Conservation (phyloP, 2,113 vertebrate species). For the Caranx melampygus region DNA sequence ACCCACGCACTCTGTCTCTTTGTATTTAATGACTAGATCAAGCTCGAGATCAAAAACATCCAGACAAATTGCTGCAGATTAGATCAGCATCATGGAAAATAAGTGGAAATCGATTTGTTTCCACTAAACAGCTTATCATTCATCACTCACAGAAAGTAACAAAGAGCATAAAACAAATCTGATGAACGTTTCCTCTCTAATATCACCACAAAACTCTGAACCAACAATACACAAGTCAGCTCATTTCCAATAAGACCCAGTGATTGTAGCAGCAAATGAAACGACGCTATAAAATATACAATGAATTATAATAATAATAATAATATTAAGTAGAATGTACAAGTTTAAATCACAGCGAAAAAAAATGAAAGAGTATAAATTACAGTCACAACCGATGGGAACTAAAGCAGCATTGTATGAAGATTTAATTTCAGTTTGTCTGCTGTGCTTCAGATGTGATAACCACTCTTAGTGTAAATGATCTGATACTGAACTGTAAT, state of each 20-base stretch:
- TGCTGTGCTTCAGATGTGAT: too few species aligned
- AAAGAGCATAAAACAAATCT: neutral
- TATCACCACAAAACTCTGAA: constrained; percentile 1
- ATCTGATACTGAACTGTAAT: too few species aligned
- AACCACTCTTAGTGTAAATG: neutral
- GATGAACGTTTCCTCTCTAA: neutral
- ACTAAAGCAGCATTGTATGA: too few species aligned
- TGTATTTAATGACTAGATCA: neutral
- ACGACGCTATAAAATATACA: neutral
- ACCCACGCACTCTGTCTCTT: neutral
- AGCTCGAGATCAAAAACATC: neutral
- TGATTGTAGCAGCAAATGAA: neutral
- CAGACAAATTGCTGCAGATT: neutral
- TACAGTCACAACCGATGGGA: too few species aligned
- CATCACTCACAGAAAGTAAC: neutral
- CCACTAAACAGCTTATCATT: neutral
- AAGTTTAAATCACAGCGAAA: too few species aligned
- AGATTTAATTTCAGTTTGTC: too few species aligned
- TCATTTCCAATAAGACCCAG: neutral
- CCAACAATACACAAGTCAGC: neutral
- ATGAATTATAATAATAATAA: neutral
- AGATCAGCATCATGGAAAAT: neutral
- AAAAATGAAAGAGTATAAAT: too few species aligned
- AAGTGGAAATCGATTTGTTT: neutral
- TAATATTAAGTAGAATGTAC: too few species aligned